These are phyloP conservation scores for Drepanosiphum platanoidis DNA, from an alignment of 2,888 invertebrate genomes.

Conservation along the genomic window DNA sequence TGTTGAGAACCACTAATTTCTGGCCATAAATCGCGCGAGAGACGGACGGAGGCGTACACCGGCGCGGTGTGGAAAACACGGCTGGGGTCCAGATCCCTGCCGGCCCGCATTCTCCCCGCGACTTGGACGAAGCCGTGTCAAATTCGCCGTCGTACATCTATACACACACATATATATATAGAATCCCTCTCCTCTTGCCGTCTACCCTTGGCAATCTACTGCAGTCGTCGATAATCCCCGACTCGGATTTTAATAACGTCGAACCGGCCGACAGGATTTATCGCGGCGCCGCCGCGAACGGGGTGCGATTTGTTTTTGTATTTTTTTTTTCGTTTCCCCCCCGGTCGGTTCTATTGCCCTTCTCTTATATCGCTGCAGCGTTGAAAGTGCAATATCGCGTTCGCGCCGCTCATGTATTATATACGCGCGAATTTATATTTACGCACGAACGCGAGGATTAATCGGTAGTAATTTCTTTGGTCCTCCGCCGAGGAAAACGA, in stretches of 20 bases:
- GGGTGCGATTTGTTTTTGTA: neutral
- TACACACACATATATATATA: neutral
- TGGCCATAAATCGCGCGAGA: conserved; percentile 31
- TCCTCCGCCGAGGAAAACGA: neutral
- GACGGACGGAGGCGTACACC: neutral
- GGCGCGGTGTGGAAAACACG: neutral
- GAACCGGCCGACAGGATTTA: conserved; percentile 20
- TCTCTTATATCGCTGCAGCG: neutral
- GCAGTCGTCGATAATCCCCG: conserved; percentile 45
- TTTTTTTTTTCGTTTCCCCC: neutral
- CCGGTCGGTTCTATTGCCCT: no score
- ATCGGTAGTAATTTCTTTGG: conserved; percentile 44
- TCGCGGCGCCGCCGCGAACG: neutral
- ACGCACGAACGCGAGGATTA: neutral
- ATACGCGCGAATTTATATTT: neutral
- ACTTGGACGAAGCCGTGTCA: conserved; percentile 21
- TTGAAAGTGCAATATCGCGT: conserved; percentile 21
- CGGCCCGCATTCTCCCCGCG: neutral
- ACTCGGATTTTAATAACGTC: conserved; percentile 21
- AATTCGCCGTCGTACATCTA: conserved; percentile 6
- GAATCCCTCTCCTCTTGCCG: neutral
- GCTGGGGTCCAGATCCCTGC: neutral
- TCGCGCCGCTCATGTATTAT: neutral
- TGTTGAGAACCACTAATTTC: conserved; percentile 51
- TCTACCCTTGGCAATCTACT: neutral